phyloP scores from a whole-genome alignment of 2,113 vertebrate species.

The Pelvicachromis taeniatus region DNA sequence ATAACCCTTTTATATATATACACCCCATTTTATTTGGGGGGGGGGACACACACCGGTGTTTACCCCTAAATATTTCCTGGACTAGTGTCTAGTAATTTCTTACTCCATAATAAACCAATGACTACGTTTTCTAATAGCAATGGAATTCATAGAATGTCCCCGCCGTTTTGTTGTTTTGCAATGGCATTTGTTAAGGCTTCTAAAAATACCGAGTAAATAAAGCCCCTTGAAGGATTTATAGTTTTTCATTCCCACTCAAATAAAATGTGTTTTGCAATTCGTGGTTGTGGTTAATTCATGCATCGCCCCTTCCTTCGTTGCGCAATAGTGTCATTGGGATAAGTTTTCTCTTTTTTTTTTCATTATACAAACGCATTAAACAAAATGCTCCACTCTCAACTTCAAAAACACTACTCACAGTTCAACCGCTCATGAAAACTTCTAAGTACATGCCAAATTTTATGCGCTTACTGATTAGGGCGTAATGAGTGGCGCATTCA shows the following conservation, averaged over 20 bases:
- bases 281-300: background rate
- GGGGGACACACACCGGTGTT: background rate
- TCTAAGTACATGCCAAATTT: background rate
- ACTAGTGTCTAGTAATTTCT: background rate
- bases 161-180: background rate
- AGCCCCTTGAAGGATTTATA: background rate
- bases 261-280: constrained; percentile 22
- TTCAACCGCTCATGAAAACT: background rate
- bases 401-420: background rate
- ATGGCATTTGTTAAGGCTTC: background rate
- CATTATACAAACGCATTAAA: background rate
- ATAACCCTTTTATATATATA: no score
- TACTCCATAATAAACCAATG: background rate
- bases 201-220: background rate
- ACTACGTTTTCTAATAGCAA: background rate
- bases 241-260: background rate
- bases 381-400: background rate
- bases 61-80: background rate
- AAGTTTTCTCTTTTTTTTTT: background rate
- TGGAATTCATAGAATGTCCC: background rate
- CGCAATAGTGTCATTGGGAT: background rate
- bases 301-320: background rate
- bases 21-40: no score
- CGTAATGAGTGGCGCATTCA: background rate
- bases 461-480: background rate